Conservation (phyloP, 2,113 vertebrate genomes). For the Phyllopteryx taeniolatus region DNA sequence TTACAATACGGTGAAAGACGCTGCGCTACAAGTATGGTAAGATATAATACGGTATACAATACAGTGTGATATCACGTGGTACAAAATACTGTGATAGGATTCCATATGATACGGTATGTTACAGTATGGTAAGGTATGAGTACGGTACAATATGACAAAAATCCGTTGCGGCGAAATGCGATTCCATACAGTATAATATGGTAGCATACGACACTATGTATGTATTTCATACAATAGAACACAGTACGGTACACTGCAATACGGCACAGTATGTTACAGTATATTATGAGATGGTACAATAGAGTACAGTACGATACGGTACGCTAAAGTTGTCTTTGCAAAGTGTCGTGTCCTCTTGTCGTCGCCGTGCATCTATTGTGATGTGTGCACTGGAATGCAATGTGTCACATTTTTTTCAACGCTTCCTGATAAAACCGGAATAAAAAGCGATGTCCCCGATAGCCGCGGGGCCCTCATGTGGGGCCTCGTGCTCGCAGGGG, state of each 20-base stretch:
- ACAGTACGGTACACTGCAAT: background rate
- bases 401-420: constrained; percentile 57
- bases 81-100: too few relatives aligned
- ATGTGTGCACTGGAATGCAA: constrained; percentile 43
- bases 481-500: constrained; percentile 70
- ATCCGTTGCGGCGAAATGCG: too few relatives aligned
- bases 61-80: too few relatives aligned
- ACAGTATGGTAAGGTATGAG: too few relatives aligned
- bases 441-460: constrained; percentile 71
- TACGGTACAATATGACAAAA: background rate
- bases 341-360: background rate
- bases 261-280: background rate
- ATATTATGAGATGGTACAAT: background rate
- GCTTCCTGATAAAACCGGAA: constrained; percentile 57
- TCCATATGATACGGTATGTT: too few relatives aligned
- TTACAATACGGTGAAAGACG: too few relatives aligned
- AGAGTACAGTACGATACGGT: background rate
- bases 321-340: background rate
- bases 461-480: constrained; percentile 70
- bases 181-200: background rate
- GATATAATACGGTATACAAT: too few relatives aligned
- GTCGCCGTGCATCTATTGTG: constrained; percentile 34
- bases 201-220: background rate
- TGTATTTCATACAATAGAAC: background rate
- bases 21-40: too few relatives aligned